Evolutionary conservation across 2,888 invertebrate species (phyloP), one percentile per base, ranked within the genome.

Genomic region (Patella pellucida): DNA sequence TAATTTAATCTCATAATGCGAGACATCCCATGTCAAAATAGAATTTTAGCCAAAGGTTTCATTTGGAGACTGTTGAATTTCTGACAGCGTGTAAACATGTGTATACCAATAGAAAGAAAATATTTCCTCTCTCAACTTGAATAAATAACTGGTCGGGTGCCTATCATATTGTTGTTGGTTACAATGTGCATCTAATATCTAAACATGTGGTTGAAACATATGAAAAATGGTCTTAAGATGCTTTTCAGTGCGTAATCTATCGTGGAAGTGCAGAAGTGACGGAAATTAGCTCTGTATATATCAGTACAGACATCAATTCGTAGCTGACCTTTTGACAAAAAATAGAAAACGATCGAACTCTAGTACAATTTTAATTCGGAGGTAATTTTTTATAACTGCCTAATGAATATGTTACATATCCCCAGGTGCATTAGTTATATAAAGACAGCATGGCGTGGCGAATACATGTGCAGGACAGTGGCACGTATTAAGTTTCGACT

Each of bases 21-120:
- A 62, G 62, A 62, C 62, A 62, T 62, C 62, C 23, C 62, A 23
- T 62, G 62, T 62, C 62, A 62, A 62, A 62, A 62, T 23, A 62
- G 23, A 19, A 62, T 14, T 62, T 19, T 62, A 23, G 62, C 62
- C 62, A 62, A 62, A 12, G 23, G 62, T 62, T 62, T 23, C 62
- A 62, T 62, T 62, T 62, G 62, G 62, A 62, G 62, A 62, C 62
- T 62, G 62, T 62, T 62, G 62, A 62, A 62, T 62, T 62, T 62
- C 62, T 62, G 62, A 62, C 62, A 23, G 62, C 23, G 23, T 62
- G 62, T 62, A 62, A 62, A 62, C 62, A 62, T 62, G 62, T 62
- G 62, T 23, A 62, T 62, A 23, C 19, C 19, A 62, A 62, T 23
- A 62, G 62, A 62, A 62, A 62, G 62, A 62, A 62, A 62, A 62